These are phyloP conservation scores for Ommatoiulus sabulosus DNA, from an alignment of 2,888 invertebrate genomes.

Conservation along the genomic window DNA sequence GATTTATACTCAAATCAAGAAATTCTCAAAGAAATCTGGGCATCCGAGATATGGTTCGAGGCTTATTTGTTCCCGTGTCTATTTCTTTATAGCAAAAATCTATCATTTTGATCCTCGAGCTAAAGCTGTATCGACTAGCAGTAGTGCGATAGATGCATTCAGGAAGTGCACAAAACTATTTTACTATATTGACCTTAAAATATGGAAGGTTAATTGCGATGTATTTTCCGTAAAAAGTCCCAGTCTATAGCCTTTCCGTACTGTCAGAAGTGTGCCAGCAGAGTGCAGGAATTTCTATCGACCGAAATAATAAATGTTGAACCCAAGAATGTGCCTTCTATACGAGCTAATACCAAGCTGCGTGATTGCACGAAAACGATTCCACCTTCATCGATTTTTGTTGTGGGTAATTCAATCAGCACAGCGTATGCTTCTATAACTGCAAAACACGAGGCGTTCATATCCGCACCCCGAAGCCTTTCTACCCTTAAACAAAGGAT, in stretches of 20 bases:
- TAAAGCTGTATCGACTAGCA: no score
- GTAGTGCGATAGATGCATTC: no score
- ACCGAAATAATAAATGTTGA: neutral
- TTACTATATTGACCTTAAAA: constrained; percentile 14
- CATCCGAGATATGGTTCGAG: no score
- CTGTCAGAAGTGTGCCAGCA: neutral
- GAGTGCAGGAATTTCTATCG: neutral
- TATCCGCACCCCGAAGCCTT: neutral
- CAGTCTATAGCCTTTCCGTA: neutral
- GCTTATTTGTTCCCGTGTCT: no score
- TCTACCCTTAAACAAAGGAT: neutral
- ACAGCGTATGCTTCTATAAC: neutral
- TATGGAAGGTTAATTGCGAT: neutral
- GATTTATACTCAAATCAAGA: no score
- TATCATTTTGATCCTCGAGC: no score
- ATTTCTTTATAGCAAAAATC: no score
- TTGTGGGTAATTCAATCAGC: constrained; percentile 21
- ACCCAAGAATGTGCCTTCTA: constrained; percentile 1
- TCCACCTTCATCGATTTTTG: constrained; percentile 26
- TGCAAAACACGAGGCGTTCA: neutral
- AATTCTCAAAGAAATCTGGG: no score
- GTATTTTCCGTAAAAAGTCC: neutral
- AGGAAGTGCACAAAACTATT: constrained; percentile 9
- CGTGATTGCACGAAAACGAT: constrained; percentile 40
- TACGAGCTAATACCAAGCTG: constrained; percentile 30